Conservation (phyloP, 2,888 invertebrate species). For the Linnaemya vulpina region DNA sequence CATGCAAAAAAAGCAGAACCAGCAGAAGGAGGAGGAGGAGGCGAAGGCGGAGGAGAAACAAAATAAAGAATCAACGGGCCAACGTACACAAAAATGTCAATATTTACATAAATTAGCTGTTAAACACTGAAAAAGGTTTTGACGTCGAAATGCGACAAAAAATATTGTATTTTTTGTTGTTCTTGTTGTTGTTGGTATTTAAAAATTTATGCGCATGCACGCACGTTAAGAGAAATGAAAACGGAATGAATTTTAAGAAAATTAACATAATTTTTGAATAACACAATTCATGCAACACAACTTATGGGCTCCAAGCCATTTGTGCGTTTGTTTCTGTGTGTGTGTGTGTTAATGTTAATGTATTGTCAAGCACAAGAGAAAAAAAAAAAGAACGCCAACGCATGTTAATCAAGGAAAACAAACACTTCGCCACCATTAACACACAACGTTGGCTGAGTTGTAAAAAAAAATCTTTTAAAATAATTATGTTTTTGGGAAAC, state of each 20-base stretch:
- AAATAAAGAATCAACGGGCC: neutral
- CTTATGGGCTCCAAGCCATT: neutral
- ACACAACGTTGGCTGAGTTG: slow-evolving; percentile 22
- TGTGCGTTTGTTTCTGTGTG: neutral
- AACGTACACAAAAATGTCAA: slow-evolving; percentile 65
- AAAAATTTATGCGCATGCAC: slow-evolving; percentile 71
- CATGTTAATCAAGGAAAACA: slow-evolving; percentile 52
- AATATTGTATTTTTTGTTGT: neutral
- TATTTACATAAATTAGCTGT: slow-evolving; percentile 72
- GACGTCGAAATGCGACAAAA: slow-evolving; percentile 26
- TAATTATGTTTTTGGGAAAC: slow-evolving; percentile 6
- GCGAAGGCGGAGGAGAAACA: slow-evolving; percentile 5
- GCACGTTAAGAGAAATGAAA: slow-evolving; percentile 52
- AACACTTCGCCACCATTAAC: slow-evolving; percentile 10
- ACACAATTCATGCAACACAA: neutral
- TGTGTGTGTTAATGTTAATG: neutral
- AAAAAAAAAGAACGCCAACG: slow-evolving; percentile 46
- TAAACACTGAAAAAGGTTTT: slow-evolving; percentile 70
- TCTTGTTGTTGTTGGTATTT: neutral
- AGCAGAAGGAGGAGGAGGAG: too few species aligned
- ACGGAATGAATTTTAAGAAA: slow-evolving; percentile 21
- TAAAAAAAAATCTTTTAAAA: neutral
- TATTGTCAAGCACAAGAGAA: neutral
- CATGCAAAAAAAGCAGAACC: too few species aligned
- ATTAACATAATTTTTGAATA: slow-evolving; percentile 43